Percentiles rank a stretch among this genome's conserved stretches.
phyloP scores from a whole-genome alignment of 2,113 vertebrate genomes.

The Felis chaus region DNA sequence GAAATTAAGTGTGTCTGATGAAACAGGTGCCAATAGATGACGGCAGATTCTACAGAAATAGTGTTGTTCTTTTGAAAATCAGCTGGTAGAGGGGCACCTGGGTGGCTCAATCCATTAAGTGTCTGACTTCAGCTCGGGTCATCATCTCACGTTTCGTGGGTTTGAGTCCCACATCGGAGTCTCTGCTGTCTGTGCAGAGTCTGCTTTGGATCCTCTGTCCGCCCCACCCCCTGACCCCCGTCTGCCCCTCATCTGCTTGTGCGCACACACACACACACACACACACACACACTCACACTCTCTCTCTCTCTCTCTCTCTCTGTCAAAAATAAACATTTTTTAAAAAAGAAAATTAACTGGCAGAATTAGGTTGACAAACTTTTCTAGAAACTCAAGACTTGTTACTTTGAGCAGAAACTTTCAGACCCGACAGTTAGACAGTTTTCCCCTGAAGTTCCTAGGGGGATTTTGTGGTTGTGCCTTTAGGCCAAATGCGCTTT shows the following conservation, averaged over 20 bases:
- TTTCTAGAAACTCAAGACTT: background rate
- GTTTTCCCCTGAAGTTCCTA: background rate
- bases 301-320: too few relatives aligned
- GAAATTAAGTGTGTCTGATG: background rate
- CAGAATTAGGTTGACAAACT: background rate
- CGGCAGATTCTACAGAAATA: background rate
- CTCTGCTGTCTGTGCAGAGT: too few relatives aligned
- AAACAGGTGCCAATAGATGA: background rate
- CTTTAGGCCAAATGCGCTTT: background rate
- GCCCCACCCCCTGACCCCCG: too few relatives aligned
- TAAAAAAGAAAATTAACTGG: background rate
- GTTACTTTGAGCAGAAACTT: background rate
- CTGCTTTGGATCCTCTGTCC: too few relatives aligned
- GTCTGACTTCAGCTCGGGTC: too few relatives aligned
- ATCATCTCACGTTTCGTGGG: too few relatives aligned
- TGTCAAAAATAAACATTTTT: too few relatives aligned
- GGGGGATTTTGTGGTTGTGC: background rate
- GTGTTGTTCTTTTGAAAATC: background rate
- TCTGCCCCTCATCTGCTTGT: too few relatives aligned
- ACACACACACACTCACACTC: too few relatives aligned
- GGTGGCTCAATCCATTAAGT: too few relatives aligned
- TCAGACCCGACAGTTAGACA: background rate
- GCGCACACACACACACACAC: too few relatives aligned
- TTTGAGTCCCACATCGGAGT: too few relatives aligned
- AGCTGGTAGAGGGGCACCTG: background rate